Evolutionary conservation across 2,888 invertebrate species (phyloP).

Genomic region (Theretra japonica): DNA sequence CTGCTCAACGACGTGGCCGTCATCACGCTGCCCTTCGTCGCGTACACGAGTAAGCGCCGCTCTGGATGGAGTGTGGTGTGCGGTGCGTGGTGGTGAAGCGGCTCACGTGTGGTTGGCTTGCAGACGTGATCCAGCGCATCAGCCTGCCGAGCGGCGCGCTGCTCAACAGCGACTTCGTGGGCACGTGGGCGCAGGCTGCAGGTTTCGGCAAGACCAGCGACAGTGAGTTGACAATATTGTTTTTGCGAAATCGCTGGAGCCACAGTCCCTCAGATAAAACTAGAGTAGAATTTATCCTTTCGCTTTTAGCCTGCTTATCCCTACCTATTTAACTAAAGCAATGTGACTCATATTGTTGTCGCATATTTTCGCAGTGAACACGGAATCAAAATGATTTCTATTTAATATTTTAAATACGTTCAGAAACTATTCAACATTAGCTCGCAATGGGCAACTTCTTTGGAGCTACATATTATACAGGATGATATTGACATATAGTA

Average conservation of each 20-base stretch:
- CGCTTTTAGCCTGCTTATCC: too few species aligned
- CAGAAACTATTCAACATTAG: too few species aligned
- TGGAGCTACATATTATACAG: too few species aligned
- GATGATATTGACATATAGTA: too few species aligned
- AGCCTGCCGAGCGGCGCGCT: slow-evolving; percentile 49
- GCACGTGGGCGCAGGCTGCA: slow-evolving; percentile 54
- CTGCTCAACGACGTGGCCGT: slow-evolving; percentile 51
- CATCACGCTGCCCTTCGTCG: slow-evolving; percentile 42
- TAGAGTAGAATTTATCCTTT: too few species aligned
- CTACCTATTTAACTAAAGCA: too few species aligned
- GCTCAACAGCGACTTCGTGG: slow-evolving; percentile 50
- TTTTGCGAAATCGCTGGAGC: not conserved
- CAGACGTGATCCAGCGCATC: slow-evolving; percentile 58
- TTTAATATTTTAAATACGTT: too few species aligned
- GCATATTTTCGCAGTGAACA: too few species aligned
- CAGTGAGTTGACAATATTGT: slow-evolving; percentile 42
- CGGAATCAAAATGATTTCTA: too few species aligned
- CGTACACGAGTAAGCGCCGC: slow-evolving; percentile 48
- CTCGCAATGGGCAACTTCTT: too few species aligned
- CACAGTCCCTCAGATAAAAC: too few species aligned
- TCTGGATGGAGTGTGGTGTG: not conserved
- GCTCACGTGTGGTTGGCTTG: slow-evolving; percentile 24
- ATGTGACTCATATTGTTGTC: too few species aligned
- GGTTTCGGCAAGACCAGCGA: slow-evolving; percentile 66
- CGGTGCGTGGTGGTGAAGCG: slow-evolving; percentile 21